Base-by-base conservation (phyloP, 2,888 invertebrate genomes). In the Mythimna impura region DNA sequence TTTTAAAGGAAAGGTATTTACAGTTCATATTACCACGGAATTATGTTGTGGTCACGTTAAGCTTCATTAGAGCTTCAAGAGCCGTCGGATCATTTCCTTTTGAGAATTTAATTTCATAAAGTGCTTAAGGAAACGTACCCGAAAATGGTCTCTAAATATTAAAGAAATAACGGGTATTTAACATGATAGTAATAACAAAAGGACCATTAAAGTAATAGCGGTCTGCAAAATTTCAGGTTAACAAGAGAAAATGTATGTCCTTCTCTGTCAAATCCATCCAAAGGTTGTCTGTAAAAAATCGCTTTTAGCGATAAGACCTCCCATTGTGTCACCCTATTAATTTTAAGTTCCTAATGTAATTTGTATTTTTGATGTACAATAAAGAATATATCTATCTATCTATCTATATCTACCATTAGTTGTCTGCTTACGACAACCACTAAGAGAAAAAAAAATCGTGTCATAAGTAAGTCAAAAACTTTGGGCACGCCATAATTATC, bases 31-130 rank as follows among this genome's bases (percentile, higher is more conserved):
- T 81, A 50, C 10, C 20, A 36, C n/a, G 34, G 52, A 66, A 65
- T 69, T 66, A 64, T 65, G 65, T 55, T 71, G 78, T 78, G 82
- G 65, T 57, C 36, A 54, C 36, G 30, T 55, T 66, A 64, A 78
- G 47, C 73, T 70, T 36, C 36, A 36, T 36, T 9, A 36, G 36
- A 8, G 36, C 36, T 36, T 36, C 36, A 36, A 36, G 36, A 36
- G 9, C 47, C 30, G 57, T 66, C 34, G 55, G 43, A 22, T n/a
- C 14, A 36, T 69, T 74, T 60, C 54, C 64, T 76, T 83, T 80
- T 55, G 50, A 17, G 66, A 64, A 71, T 81, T 74, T 68, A 60
- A 73, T 83, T 69, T 63, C 36, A 72, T 65, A 66, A 78, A 74
- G 64, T 74, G 80, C 65, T 71, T 54, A 57, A 64, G 43, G 50